Evolutionary conservation across 1,140 invertebrate genomes (phyloP), one percentile per base, ranked within the genome.

Genomic region (Plodia interpunctella): DNA sequence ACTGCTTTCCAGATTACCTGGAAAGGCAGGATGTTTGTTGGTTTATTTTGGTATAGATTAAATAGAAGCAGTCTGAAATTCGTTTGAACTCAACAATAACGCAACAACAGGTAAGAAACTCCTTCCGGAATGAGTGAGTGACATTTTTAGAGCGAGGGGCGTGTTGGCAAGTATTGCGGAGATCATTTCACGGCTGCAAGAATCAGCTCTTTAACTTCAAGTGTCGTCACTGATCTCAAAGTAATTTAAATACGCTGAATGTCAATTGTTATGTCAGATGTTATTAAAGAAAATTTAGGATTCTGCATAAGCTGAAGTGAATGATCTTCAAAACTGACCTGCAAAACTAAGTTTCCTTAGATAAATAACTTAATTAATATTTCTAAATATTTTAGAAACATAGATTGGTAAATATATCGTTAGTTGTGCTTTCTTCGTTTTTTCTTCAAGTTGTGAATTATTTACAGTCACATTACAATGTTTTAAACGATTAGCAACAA

Each of bases 71-170:
- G 5, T 44, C 38, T 17, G 13, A 4, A n/a, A 44, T 15, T 44
- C 13, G 0, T 44, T n/a, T 44, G 2, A 44, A 5, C 1, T 13
- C 5, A 44, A 44, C 38, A 44, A 44, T 44, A 44, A 44, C 38
- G 38, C 38, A 44, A 44, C 38, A 44, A 44, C 38, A 44, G 38
- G 38, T 44, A 44, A 35, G 17, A 19, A 21, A 71, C 72, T 66
- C 68, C 65, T 74, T 71, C 59, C 60, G 59, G 65, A 56, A 60
- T 38, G 50, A 49, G 57, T 80, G 76, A 80, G 57, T 78, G 79
- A 76, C 77, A 60, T 74, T 68, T 82, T 61, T 74, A 75, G 79
- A 73, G 59, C 78, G 65, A 58, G 51, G 58, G 54, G 50, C 55
- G 68, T 44, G 38, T 10, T 35, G 38, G 38, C 38, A 44, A 35